Base-by-base conservation (phyloP, 2,888 invertebrate genomes). In the Toxonevra muliebris region DNA sequence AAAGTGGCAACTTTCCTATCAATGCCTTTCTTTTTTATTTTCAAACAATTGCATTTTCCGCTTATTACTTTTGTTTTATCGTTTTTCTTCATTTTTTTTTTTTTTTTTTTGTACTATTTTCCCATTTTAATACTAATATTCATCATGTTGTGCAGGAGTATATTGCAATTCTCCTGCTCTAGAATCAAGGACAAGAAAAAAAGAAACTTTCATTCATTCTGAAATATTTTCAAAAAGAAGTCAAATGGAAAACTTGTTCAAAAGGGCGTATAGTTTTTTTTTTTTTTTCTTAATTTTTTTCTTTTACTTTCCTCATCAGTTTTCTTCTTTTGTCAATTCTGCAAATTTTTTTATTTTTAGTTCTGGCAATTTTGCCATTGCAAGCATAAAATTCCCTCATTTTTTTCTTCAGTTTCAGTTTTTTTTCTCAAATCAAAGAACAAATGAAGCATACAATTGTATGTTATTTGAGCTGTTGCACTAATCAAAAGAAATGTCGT, bases 381-480 rank as follows among this genome's bases (percentile, higher is more conserved):
- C 13, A 40, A 50, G 50, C 55, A 41, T 54, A 50, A 61, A 50
- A 61, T 57, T 61, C 57, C 59, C 66, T 61, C 48, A 20, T 48
- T 61, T 30, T 57, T 62, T 62, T 65, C 15, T 15, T 58, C 48
- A 20, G 40, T 48, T 43, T n/a, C n/a, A n/a, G n/a, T n/a, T n/a
- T n/a, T n/a, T 64, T 64, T 60, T 63, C 63, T 55, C 64, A 66
- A 64, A 68, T 64, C 68, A 71, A 42, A 41, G 61, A 69, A 58
- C 54, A 71, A 71, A 71, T 71, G 68, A 71, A 69, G 66, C 71
- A 66, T 69, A 61, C 64, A 71, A 71, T 69, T 71, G 68, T 48
- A 68, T 58, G 71, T 61, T 71, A 69, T 71, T 70, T 61, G 68
- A 68, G 68, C 66, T 68, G 61, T 60, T 43, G 66, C 55, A 66